Evolutionary conservation across 2,113 vertebrate species (phyloP), one percentile per base, ranked within the genome.

Genomic region (Protomyctophum bolini): DNA sequence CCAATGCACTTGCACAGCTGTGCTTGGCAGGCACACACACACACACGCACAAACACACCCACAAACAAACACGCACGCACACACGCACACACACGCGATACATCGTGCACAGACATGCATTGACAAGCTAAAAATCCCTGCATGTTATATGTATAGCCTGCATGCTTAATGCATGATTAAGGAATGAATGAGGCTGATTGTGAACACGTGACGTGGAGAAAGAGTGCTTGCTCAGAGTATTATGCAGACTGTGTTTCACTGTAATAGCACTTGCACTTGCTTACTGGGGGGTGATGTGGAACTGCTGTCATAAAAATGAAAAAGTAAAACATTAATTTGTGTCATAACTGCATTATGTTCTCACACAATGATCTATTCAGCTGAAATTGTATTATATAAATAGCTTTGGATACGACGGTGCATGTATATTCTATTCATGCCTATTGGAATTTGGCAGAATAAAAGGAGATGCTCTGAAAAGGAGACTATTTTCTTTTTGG

Each of bases 361-460:
- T 72, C 55, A 68, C 80, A 83, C 84, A 91, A 89, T 80, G 77
- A 74, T 76, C 70, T 75, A 83, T 86, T 88, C 81, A 85, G 70
- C 63, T 79, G 68, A 79, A 72, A 90, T 85, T 83, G 82, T 82
- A 80, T 88, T 82, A 75, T 82, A 80, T 81, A 73, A 81, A 84
- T 76, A 78, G 77, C 75, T 82, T 72, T 80, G 80, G 86, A 85
- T 72, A 70, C 33, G 64, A 68, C 59, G 33, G 49, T 59, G 76
- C 63, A 21, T 75, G 74, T 58, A 84, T 81, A 82, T 68, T 81
- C 86, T 86, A 90, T 81, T 80, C 73, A 76, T 21, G 79, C 65
- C 82, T 73, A 69, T 84, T 88, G 79, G 78, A 87, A 87, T 83
- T 87, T 82, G 80, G 75, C 79, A 76, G 68, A 84, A 78, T 73